Base-by-base conservation (phyloP, 2,113 vertebrate species). In the Ailurus styani region DNA sequence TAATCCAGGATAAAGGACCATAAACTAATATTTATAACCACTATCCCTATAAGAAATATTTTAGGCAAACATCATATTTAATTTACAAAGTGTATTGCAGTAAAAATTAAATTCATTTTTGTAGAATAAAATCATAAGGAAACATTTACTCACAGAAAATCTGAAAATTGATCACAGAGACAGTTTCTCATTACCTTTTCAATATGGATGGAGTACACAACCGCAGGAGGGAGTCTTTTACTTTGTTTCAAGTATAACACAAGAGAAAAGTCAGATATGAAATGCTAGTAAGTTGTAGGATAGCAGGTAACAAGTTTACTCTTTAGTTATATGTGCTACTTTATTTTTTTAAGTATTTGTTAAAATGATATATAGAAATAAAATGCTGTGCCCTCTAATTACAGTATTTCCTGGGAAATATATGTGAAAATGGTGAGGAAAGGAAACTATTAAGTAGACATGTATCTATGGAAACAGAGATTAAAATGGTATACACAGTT, bases 61-160 rank as follows among this genome's bases (percentile, higher is more conserved):
- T 77, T 45, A 93, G n/a, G 9, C 12, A 77, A 87, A 95, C 4
- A 55, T 17, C 81, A 21, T 14, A 42, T 77, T 83, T 77, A 82
- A 64, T 50, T 90, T 82, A 17, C 3, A 62, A 55, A 78, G 29
- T 17, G 2, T 72, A 45, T 47, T 85, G 1, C 11, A 15, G 81
- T 52, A 55, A 20, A 79, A 40, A n/a, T 89, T n/a, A 93, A 23
- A 6, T 55, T 4, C 29, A 54, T 73, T 75, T 91, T 50, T 37
- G 60, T 55, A 37, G 57, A 85, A 64, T 54, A 40, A 68, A 62
- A 72, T n/a, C 3, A 34, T n/a, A 45, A 82, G 23, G 18, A 85
- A 52, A 88, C 40, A 68, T 86, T 94, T 40, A 94, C 31, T 94
- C 47, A 94, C 31, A 88, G 47, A 89, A 95, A 94, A 81, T 10